Evolutionary conservation across 2,113 vertebrate genomes (phyloP).

Genomic region (Scopus umbretta): DNA sequence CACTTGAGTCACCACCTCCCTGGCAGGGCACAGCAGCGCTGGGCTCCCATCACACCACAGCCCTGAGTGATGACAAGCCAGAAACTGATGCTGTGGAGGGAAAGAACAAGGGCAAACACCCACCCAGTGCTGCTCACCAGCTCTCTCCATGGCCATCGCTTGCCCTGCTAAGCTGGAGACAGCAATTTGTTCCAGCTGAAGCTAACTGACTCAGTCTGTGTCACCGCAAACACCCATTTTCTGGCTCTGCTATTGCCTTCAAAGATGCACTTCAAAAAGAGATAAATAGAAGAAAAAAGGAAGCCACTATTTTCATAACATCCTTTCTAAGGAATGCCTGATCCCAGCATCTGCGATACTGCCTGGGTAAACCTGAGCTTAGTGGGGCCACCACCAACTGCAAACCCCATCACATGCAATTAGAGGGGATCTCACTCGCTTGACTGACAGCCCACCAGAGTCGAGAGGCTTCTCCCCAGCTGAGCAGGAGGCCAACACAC

Average conservation of each 20-base stretch:
- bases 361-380: background rate
- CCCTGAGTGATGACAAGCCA: background rate
- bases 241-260: background rate
- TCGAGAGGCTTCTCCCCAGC: background rate
- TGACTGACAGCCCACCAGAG: background rate
- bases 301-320: background rate
- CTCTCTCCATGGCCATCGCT: background rate
- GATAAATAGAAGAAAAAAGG: background rate
- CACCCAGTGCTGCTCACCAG: background rate
- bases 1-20: background rate
- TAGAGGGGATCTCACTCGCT: accelerated
- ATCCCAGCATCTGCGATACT: background rate
- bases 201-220: background rate
- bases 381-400: background rate
- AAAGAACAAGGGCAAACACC: background rate
- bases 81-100: background rate
- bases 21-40: background rate
- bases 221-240: background rate
- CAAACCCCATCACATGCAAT: background rate
- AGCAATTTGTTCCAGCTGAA: background rate
- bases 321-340: background rate
- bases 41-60: accelerated
- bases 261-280: background rate
- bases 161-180: background rate
- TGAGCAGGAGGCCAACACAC: background rate